phyloP scores from a whole-genome alignment of 2,113 vertebrate species.

The Sminthopsis crassicaudata region DNA sequence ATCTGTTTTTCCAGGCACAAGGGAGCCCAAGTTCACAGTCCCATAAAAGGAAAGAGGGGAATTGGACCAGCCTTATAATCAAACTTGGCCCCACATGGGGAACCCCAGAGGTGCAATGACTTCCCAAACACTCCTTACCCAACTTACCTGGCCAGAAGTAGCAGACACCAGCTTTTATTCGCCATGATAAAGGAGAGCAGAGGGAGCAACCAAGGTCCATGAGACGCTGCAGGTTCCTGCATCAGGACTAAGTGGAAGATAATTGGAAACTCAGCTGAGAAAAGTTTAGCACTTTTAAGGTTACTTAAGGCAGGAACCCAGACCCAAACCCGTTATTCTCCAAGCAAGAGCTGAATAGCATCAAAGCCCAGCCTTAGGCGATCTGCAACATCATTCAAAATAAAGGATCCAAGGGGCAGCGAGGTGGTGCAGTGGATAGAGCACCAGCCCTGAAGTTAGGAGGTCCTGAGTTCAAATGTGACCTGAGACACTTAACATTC shows the following conservation, averaged over 20 bases:
- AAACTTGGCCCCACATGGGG: neutral
- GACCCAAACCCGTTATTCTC: neutral
- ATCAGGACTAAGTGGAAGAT: neutral
- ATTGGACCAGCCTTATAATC: no score
- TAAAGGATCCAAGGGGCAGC: neutral
- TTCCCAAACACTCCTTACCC: neutral
- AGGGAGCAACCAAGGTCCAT: neutral
- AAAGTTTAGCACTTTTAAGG: neutral
- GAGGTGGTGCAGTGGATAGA: no score
- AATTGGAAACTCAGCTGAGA: neutral
- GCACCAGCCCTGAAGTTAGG: no score
- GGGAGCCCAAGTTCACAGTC: neutral
- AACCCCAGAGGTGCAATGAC: neutral
- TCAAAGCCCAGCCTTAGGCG: neutral
- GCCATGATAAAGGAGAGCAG: neutral
- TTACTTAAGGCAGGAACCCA: neutral
- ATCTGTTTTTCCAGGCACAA: neutral
- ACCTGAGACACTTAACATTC: no score
- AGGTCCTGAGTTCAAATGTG: no score
- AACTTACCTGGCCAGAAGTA: neutral
- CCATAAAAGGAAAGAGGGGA: neutral
- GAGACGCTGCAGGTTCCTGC: neutral
- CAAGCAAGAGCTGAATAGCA: neutral
- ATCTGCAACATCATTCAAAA: neutral
- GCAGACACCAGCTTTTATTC: no score